These are phyloP conservation scores for Tipula confusa DNA, from an alignment of 2,888 invertebrate genomes.

Conservation along the genomic window DNA sequence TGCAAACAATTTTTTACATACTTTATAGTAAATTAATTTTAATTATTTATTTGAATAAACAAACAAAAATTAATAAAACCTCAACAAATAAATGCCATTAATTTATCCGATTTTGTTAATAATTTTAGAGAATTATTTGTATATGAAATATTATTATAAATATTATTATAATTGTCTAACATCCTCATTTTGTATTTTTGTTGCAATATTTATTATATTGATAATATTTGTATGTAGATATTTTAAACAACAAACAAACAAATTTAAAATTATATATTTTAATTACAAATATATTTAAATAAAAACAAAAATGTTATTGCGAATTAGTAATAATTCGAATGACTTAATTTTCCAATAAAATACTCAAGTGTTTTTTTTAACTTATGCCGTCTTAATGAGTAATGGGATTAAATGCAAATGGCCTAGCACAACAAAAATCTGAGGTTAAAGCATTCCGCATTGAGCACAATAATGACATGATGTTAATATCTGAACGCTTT, in stretches of 20 bases:
- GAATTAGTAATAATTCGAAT: neutral
- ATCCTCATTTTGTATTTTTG: neutral
- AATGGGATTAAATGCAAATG: too few relatives aligned
- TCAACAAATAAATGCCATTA: constrained; percentile 25
- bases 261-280: constrained; percentile 25
- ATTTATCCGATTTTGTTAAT: neutral
- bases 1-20: neutral
- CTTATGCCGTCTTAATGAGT: too few relatives aligned
- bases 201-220: neutral
- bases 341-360: neutral
- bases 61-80: neutral
- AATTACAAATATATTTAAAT: constrained; percentile 5
- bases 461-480: too few relatives aligned
- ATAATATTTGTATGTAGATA: neutral
- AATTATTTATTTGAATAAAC: neutral
- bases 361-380: neutral
- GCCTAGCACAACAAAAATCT: too few relatives aligned
- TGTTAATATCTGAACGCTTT: too few relatives aligned
- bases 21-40: neutral
- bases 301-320: neutral
- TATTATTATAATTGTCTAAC: constrained; percentile 4
- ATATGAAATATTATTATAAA: neutral
- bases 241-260: neutral
- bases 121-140: neutral
- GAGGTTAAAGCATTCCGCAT: too few relatives aligned